Conservation (phyloP, 2,797 vertebrate genomes). For the Tenualosa thibaudeaui region DNA sequence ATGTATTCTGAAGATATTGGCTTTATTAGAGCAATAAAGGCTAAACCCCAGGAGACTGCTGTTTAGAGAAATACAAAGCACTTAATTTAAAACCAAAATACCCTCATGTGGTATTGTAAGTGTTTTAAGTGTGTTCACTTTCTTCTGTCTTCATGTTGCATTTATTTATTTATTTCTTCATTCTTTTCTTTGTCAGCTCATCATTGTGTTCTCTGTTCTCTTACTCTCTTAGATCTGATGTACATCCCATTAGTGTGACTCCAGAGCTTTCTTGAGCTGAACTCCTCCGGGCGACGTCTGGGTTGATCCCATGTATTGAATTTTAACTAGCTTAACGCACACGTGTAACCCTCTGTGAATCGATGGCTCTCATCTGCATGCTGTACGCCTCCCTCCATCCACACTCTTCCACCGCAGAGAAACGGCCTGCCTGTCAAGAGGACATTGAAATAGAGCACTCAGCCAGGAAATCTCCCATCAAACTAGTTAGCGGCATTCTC, state of each 20-base stretch:
- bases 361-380: background rate
- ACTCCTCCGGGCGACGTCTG: background rate
- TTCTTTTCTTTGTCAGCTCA: background rate
- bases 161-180: background rate
- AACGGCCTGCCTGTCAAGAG: background rate
- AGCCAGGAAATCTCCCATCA: background rate
- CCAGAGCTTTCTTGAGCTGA: background rate
- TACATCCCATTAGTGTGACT: background rate
- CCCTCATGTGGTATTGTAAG: background rate
- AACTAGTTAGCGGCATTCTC: background rate
- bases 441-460: background rate
- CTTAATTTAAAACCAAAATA: background rate
- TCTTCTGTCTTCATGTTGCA: background rate
- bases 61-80: slow-evolving; percentile 4
- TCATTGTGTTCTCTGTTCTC: background rate
- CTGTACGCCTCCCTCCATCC: background rate
- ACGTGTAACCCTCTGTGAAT: background rate
- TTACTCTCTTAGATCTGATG: background rate
- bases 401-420: background rate
- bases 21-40: background rate
- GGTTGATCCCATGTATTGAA: background rate
- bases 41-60: background rate
- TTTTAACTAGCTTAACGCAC: slow-evolving; percentile 1
- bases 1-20: background rate
- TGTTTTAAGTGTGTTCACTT: background rate